A percentile compares a stretch with the other conserved stretches of the same genome.
Conservation (phyloP, 2,888 invertebrate genomes). For the Cotesia congregata region DNA sequence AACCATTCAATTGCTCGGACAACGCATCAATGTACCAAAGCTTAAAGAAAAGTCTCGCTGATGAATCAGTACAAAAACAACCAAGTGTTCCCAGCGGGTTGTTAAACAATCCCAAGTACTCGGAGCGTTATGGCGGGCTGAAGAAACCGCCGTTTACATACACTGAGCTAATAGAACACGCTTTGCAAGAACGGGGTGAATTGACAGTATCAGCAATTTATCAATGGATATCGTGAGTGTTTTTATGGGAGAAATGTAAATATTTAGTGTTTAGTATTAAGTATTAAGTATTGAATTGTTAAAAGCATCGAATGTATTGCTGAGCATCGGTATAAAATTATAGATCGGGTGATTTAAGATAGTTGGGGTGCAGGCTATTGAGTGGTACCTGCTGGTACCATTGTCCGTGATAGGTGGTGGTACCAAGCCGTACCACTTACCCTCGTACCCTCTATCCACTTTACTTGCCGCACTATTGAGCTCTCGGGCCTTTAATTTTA, state of each 20-base stretch:
- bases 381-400: slow-evolving; percentile 65
- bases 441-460: slow-evolving; percentile 52
- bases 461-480: slow-evolving; percentile 34
- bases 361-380: slow-evolving; percentile 48
- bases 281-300: slow-evolving; percentile 11
- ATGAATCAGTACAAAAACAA: slow-evolving; percentile 35
- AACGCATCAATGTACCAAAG: slow-evolving; percentile 23
- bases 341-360: not conserved
- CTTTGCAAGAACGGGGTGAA: slow-evolving; percentile 87
- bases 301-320: not conserved
- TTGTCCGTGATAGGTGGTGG: slow-evolving; percentile 59
- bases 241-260: slow-evolving; percentile 1
- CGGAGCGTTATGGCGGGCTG: slow-evolving; percentile 70
- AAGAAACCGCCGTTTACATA: slow-evolving; percentile 92
- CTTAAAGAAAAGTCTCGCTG: slow-evolving; percentile 4
- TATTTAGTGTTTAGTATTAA: not conserved
- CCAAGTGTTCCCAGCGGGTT: slow-evolving; percentile 41
- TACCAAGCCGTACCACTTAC: slow-evolving; percentile 53
- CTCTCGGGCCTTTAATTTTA: slow-evolving; percentile 35
- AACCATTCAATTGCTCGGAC: slow-evolving; percentile 18
- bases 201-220: slow-evolving; percentile 92
- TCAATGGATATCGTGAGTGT: slow-evolving; percentile 93
- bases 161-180: slow-evolving; percentile 91
- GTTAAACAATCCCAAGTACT: slow-evolving; percentile 53
- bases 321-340: not conserved